Conservation (phyloP, 1,140 invertebrate genomes). For the Aphidius ervi region DNA sequence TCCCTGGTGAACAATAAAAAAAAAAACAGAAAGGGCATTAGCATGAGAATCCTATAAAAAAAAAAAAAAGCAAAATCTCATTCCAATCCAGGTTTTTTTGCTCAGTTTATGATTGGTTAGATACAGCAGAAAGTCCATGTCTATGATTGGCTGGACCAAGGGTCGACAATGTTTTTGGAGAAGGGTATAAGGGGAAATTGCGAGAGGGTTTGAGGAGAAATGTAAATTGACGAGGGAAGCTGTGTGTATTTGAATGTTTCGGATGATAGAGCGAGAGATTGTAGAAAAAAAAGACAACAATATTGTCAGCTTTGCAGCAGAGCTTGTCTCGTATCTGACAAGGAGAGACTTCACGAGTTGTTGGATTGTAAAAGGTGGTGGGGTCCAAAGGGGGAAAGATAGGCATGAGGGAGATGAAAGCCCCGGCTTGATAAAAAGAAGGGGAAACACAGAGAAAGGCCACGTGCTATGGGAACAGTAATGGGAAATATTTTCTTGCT, state of each 20-base stretch:
- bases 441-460: conserved; percentile 26
- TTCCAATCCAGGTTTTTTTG: no score
- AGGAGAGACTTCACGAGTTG: not conserved
- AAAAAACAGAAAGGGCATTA: conserved; percentile 27
- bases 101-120: conserved; percentile 15
- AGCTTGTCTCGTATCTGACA: no score
- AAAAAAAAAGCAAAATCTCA: not conserved
- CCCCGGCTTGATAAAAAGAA: not conserved
- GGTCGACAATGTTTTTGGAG: conserved; percentile 6
- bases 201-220: conserved; percentile 22
- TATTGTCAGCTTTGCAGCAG: not conserved
- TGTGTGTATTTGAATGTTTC: conserved; percentile 6
- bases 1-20: no score
- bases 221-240: conserved; percentile 22
- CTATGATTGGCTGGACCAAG: conserved; percentile 25
- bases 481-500: conserved; percentile 29
- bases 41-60: conserved; percentile 38
- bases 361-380: not conserved
- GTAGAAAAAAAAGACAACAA: conserved; percentile 9
- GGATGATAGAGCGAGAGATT: conserved; percentile 10
- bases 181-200: conserved; percentile 8
- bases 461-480: conserved; percentile 51
- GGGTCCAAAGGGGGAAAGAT: conserved; percentile 4
- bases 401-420: conserved; percentile 14
- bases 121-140: conserved; percentile 21